Evolutionary conservation across 2,797 vertebrate species (phyloP), one percentile per base, ranked within the genome.

Genomic region (Syngnathus acus): DNA sequence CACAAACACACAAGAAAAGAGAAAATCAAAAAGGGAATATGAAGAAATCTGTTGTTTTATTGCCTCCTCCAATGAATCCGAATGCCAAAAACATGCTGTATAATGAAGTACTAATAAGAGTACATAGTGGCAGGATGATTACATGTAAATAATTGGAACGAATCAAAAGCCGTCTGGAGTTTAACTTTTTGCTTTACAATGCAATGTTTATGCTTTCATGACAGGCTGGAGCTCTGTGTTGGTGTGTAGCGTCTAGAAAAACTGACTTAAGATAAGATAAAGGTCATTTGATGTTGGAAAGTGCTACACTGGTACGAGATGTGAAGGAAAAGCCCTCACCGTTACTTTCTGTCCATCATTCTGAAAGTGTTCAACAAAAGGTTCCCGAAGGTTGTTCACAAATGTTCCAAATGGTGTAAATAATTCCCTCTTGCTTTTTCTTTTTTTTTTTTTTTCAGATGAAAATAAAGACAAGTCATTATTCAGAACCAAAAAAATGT

Each of bases 61-160:
- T 86, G 82, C 81, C 84, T 88, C 72, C 79, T 74, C 62, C 70
- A 80, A 78, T 82, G 66, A 77, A 79, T 78, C 73, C 82, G 83
- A 89, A 90, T 88, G 89, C 86, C 89, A 91, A 91, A 91, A 84
- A 78, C 66, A 83, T n/a, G 82, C 77, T 78, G 78, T 86, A 80
- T 87, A 89, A 80, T 89, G 83, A 84, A 86, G 83, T 81, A 88
- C 78, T 84, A 81, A 78, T 83, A 84, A 82, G 77, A 77, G 89
- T 79, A 80, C 74, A 40, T 76, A 80, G 67, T 80, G 78, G 79
- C 84, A 71, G 77, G 74, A 83, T 75, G 75, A 80, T 80, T 78
- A 62, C 84, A 83, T 90, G 88, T 90, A 87, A 57, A 83, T 81
- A 82, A 71, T 75, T 71, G 82, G 82, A 79, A 19, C n/a, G 39